Conservation (phyloP, 2,113 vertebrate species). For the Pygoscelis adeliae region DNA sequence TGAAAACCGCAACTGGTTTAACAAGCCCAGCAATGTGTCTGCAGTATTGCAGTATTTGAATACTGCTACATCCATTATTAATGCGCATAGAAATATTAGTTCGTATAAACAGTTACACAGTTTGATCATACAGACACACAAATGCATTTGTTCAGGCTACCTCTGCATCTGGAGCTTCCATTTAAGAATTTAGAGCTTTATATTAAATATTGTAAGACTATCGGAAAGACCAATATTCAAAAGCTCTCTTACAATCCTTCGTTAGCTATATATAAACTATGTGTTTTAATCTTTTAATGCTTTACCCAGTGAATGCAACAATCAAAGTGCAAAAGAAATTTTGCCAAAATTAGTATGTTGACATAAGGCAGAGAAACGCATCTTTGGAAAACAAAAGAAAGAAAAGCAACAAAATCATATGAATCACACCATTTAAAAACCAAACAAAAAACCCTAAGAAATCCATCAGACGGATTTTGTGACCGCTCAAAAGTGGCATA, state of each 20-base stretch:
- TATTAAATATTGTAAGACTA: neutral
- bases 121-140: neutral
- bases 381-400: neutral
- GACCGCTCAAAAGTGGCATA: neutral
- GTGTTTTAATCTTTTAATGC: neutral
- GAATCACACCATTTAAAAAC: neutral
- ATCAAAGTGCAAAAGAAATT: neutral
- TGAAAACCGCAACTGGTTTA: neutral
- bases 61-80: neutral
- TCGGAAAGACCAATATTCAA: neutral
- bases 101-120: neutral
- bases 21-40: neutral
- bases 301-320: neutral
- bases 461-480: neutral
- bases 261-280: neutral
- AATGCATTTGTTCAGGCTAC: neutral
- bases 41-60: neutral
- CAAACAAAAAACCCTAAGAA: neutral
- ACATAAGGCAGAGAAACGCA: neutral
- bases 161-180: neutral
- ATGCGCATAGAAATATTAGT: accelerated
- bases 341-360: neutral
- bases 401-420: neutral
- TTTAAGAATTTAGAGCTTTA: neutral
- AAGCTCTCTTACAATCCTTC: neutral